Evolutionary conservation across 2,113 vertebrate species (phyloP).

Genomic region (Crocuta crocuta): DNA sequence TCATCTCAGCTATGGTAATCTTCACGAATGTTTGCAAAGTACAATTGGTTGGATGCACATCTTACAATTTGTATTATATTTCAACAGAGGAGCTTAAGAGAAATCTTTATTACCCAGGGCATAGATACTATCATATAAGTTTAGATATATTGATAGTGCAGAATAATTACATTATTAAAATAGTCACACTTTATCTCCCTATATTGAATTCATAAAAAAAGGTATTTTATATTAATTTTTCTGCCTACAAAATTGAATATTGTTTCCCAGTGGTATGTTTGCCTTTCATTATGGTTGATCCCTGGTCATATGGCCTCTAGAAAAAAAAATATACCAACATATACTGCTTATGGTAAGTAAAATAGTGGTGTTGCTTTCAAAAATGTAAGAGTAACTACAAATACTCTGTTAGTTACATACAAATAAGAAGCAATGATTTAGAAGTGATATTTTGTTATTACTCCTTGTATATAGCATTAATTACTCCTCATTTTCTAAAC

Average conservation of each 20-base stretch:
- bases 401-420: neutral
- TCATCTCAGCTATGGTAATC: neutral
- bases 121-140: neutral
- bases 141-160: neutral
- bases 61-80: neutral
- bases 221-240: neutral
- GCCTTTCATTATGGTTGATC: neutral
- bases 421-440: neutral
- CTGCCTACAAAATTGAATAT: neutral
- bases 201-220: neutral
- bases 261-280: neutral
- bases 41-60: neutral
- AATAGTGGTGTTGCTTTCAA: neutral
- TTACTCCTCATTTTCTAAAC: neutral
- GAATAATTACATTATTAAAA: neutral
- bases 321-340: neutral
- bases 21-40: neutral
- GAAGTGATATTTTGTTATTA: neutral
- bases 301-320: neutral
- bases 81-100: neutral
- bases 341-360: constrained; percentile 25
- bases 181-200: neutral
- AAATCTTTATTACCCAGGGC: neutral
- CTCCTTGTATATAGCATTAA: neutral
- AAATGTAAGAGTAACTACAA: constrained; percentile 3